These are phyloP conservation scores for Microplitis manilae DNA, from an alignment of 2,888 invertebrate genomes.

Conservation along the genomic window DNA sequence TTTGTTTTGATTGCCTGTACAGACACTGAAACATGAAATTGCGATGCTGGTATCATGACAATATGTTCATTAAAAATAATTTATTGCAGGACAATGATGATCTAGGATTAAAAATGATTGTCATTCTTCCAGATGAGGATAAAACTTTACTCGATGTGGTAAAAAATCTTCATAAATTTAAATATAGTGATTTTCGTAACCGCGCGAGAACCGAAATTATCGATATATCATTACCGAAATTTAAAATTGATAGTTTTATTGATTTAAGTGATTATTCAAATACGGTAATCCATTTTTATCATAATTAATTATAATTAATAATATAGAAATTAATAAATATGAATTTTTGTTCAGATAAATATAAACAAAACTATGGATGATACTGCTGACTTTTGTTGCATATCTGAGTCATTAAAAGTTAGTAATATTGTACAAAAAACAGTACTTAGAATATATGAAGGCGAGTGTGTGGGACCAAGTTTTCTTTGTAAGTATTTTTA, in stretches of 20 bases:
- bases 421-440: conserved; percentile 12
- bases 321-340: neutral
- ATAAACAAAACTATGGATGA: neutral
- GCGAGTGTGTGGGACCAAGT: neutral
- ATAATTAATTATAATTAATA: neutral
- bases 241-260: neutral
- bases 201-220: neutral
- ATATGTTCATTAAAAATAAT: neutral
- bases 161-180: neutral
- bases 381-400: neutral
- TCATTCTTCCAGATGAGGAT: neutral
- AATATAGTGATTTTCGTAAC: neutral
- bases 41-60: too few species aligned
- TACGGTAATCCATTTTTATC: neutral
- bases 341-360: neutral
- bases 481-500: neutral
- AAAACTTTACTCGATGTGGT: neutral
- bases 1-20: too few species aligned
- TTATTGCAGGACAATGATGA: neutral
- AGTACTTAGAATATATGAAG: conserved; percentile 7
- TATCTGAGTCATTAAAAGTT: neutral
- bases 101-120: conserved; percentile 2
- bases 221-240: conserved; percentile 5
- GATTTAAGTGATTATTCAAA: neutral
- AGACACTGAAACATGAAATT: too few species aligned